These are phyloP conservation scores for Drosophila phalerata DNA, from an alignment of 2,888 invertebrate genomes.

Conservation along the genomic window DNA sequence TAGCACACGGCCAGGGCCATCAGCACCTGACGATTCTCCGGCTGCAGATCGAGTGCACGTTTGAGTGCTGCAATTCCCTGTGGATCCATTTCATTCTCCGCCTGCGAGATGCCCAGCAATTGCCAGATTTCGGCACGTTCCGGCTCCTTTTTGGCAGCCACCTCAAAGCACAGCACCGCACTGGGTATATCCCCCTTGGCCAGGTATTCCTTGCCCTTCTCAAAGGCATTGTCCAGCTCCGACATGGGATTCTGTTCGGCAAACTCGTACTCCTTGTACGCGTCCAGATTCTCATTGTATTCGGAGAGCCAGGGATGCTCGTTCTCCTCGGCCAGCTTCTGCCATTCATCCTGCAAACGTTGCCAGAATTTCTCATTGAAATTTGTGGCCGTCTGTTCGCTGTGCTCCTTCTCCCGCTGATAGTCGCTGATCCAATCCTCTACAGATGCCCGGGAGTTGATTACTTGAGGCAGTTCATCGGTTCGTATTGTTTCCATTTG, in stretches of 20 bases:
- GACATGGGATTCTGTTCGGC: conserved; percentile 93
- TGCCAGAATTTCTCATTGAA: conserved; percentile 88
- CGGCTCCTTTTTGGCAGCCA: conserved; percentile 94
- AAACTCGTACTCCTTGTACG: conserved; percentile 87
- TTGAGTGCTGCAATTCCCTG: conserved; percentile 96
- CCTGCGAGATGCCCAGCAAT: conserved; percentile 95
- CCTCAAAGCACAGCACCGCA: conserved; percentile 98
- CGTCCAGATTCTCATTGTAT: conserved; percentile 88
- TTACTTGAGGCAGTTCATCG: conserved; percentile 55
- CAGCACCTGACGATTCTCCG: conserved; percentile 92
- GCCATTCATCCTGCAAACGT: conserved; percentile 91
- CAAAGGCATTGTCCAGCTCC: conserved; percentile 91
- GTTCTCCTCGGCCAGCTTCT: conserved; percentile 88
- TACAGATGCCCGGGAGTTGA: conserved; percentile 53
- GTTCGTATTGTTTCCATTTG: conserved; percentile 65
- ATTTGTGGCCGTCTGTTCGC: conserved; percentile 88
- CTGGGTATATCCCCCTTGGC: conserved; percentile 96
- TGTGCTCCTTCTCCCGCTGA: conserved; percentile 87
- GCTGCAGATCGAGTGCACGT: conserved; percentile 92
- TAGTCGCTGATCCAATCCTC: conserved; percentile 86
- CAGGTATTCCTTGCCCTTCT: conserved; percentile 93
- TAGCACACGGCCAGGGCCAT: conserved; percentile 97
- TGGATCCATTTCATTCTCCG: conserved; percentile 99
- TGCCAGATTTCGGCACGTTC: conserved; percentile 94
- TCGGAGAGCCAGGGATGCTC: conserved; percentile 91